These are phyloP conservation scores for Phaonia tiefii DNA, from an alignment of 2,888 invertebrate genomes.

Conservation along the genomic window DNA sequence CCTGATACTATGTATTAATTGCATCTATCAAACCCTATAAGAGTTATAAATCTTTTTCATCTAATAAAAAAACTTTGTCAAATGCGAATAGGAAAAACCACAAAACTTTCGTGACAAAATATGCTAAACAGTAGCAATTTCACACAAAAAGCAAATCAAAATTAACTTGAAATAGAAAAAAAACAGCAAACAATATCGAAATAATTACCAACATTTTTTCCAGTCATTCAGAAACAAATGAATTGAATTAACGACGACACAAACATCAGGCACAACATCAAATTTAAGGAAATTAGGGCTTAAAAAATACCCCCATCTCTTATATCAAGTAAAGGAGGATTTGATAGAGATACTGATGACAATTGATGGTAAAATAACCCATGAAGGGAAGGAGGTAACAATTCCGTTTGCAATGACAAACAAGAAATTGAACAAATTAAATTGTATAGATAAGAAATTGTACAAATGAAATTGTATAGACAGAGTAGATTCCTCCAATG, in stretches of 20 bases:
- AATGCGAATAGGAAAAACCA: slow-evolving; percentile 32
- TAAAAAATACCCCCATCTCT: too few relatives aligned
- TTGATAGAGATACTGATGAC: too few relatives aligned
- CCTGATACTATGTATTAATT: neutral
- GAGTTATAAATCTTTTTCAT: too few relatives aligned
- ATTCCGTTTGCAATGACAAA: too few relatives aligned
- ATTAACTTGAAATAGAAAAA: slow-evolving; percentile 17
- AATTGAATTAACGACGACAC: slow-evolving; percentile 33
- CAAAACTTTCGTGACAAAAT: slow-evolving; percentile 76
- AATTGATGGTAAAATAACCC: too few relatives aligned
- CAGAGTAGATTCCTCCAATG: too few relatives aligned
- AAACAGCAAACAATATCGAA: slow-evolving; percentile 53
- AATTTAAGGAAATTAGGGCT: slow-evolving; percentile 31
- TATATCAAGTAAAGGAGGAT: too few relatives aligned
- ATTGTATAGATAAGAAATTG: too few relatives aligned
- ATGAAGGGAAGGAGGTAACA: too few relatives aligned
- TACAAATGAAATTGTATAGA: too few relatives aligned
- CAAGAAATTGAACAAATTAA: too few relatives aligned
- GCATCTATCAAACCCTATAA: slow-evolving; percentile 13
- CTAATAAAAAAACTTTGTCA: slow-evolving; percentile 48
- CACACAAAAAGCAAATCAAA: slow-evolving; percentile 63
- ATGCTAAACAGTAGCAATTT: slow-evolving; percentile 79
- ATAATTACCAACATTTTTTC: slow-evolving; percentile 68
- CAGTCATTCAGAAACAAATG: slow-evolving; percentile 49
- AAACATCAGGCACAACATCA: slow-evolving; percentile 32